phyloP scores from a whole-genome alignment of 2,888 invertebrate species.

The Catocala sponsa region DNA sequence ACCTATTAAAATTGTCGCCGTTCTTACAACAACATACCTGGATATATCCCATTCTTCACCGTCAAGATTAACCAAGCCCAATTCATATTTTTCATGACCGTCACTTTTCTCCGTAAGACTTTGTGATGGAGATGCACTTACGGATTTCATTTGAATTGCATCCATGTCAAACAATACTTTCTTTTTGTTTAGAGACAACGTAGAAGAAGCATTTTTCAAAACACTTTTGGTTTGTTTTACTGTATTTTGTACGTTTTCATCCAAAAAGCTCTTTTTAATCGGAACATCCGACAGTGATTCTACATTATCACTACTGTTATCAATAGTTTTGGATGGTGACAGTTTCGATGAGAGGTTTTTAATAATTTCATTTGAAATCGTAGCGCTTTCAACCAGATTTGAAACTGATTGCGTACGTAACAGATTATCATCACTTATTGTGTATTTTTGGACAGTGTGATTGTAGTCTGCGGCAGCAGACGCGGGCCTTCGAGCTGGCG shows the following conservation, averaged over 20 bases:
- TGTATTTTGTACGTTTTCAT: conserved; percentile 60
- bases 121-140: conserved; percentile 85
- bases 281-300: conserved; percentile 63
- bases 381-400: conserved; percentile 53
- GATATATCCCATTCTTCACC: conserved; percentile 87
- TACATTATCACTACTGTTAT: conserved; percentile 64
- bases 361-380: conserved; percentile 29
- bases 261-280: conserved; percentile 61
- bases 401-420: conserved; percentile 66
- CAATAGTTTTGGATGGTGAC: conserved; percentile 37
- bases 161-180: conserved; percentile 90
- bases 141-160: conserved; percentile 85
- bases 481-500: conserved; percentile 73
- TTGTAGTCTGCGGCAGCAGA: conserved; percentile 63
- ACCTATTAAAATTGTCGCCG: too few species aligned
- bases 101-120: conserved; percentile 79
- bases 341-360: conserved; percentile 17
- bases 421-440: conserved; percentile 51
- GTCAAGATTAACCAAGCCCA: conserved; percentile 77
- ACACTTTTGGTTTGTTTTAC: conserved; percentile 85
- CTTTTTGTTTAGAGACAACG: conserved; percentile 88
- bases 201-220: conserved; percentile 87
- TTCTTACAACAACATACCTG: conserved; percentile 68
- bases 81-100: conserved; percentile 72
- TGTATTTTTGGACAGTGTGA: conserved; percentile 56